Evolutionary conservation across 2,888 invertebrate species (phyloP).

Genomic region (Drosophila antonietae): DNA sequence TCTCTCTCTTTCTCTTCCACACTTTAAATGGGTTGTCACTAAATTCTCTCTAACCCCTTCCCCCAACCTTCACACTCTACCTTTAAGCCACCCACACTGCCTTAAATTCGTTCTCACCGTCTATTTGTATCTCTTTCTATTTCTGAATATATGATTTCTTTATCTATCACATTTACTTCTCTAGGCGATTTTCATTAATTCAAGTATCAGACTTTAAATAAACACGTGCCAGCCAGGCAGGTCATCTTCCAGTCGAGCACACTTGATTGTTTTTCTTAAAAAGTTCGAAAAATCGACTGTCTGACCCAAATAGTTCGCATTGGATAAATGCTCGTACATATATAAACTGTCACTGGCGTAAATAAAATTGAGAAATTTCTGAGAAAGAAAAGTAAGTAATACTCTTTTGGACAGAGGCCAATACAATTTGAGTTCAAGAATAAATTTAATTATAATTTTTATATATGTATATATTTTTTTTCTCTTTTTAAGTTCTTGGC

Average conservation of each 20-base stretch:
- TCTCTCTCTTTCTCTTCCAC: not conserved
- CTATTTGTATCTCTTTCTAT: not conserved
- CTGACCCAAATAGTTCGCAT: conserved; percentile 54
- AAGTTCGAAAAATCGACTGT: conserved; percentile 21
- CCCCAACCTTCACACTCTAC: not conserved
- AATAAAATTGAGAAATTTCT: conserved; percentile 55
- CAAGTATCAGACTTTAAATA: not conserved
- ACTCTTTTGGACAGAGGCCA: conserved; percentile 61
- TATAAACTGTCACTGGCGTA: conserved; percentile 60
- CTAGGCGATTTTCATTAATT: conserved; percentile 1
- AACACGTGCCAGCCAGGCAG: not conserved
- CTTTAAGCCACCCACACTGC: not conserved
- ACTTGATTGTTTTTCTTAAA: conserved; percentile 11
- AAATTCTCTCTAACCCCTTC: too few species aligned
- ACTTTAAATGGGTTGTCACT: too few species aligned
- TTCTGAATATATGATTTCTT: not conserved
- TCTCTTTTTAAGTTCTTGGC: conserved; percentile 39
- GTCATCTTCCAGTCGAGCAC: conserved; percentile 1
- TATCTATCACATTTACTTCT: not conserved
- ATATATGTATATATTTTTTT: conserved; percentile 13
- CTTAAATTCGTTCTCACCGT: not conserved
- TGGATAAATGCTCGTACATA: conserved; percentile 21
- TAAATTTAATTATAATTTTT: conserved; percentile 44
- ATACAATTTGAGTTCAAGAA: conserved; percentile 35
- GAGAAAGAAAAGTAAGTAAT: conserved; percentile 29